A percentile compares a stretch with the other conserved stretches of the same genome.
These are phyloP conservation scores for Drosophila cyrtoloma DNA, from an alignment of 2,888 invertebrate genomes.

Conservation along the genomic window DNA sequence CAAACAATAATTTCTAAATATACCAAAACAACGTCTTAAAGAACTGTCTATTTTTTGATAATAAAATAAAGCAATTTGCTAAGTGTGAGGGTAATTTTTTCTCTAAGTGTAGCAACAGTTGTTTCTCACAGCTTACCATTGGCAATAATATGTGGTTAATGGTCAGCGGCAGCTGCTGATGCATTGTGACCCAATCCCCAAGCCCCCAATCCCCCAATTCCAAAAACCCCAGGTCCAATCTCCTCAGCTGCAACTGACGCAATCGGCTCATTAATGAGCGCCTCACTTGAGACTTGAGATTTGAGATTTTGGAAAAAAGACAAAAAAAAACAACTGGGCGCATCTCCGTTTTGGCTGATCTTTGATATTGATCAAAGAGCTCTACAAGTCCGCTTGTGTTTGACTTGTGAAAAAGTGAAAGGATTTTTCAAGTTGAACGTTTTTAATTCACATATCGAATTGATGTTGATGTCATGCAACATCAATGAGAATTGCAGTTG, in stretches of 20 bases:
- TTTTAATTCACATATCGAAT: conserved; percentile 4
- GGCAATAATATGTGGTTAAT: conserved; percentile 50
- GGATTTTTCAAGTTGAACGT: conserved; percentile 61
- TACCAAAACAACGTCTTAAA: no score
- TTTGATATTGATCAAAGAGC: conserved; percentile 49
- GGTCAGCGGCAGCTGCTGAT: conserved; percentile 42
- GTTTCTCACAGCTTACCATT: conserved; percentile 16
- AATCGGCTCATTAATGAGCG: conserved; percentile 69
- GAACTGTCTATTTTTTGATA: no score
- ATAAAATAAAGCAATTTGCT: neutral
- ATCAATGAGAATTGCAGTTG: conserved; percentile 46
- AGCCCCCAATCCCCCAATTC: conserved; percentile 6
- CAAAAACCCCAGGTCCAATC: conserved; percentile 5
- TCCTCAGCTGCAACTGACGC: conserved; percentile 52
- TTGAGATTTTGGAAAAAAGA: neutral
- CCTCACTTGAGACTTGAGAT: conserved; percentile 21
- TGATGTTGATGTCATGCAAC: conserved; percentile 19
- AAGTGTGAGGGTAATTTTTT: neutral
- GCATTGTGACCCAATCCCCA: conserved; percentile 27
- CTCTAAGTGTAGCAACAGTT: neutral
- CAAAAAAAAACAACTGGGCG: conserved; percentile 14
- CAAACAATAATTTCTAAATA: no score
- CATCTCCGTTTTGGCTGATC: conserved; percentile 22
- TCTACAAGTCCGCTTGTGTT: conserved; percentile 41
- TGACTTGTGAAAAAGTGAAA: conserved; percentile 69